Percentiles rank a stretch among this genome's conserved stretches.
These are phyloP conservation scores for Gobio gobio DNA, from an alignment of 2,113 vertebrate genomes.

Conservation along the genomic window DNA sequence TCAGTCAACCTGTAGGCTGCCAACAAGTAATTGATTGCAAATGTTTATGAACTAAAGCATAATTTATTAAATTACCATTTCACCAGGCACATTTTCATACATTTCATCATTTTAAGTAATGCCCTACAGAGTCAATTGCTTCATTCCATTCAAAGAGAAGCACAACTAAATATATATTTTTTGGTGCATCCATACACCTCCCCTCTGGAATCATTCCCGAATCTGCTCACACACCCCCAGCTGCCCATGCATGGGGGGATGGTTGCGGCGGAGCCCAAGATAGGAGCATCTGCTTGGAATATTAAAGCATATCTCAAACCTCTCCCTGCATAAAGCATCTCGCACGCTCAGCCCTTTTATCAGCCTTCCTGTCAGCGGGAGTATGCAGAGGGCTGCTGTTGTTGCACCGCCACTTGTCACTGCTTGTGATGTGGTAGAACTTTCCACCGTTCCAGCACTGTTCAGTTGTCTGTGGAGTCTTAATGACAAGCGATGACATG, in stretches of 20 bases:
- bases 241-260: constrained; percentile 37
- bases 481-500: constrained; percentile 18
- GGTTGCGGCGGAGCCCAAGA: constrained; percentile 42
- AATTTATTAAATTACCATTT: not conserved
- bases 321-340: constrained; percentile 19
- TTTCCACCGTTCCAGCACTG: not conserved
- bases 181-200: not conserved
- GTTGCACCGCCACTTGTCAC: constrained; percentile 32
- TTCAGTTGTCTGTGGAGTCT: not conserved
- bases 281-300: constrained; percentile 57
- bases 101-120: not conserved
- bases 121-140: not conserved
- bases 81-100: not conserved
- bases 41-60: not conserved
- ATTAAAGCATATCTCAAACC: constrained; percentile 52
- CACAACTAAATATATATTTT: not conserved
- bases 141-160: not conserved
- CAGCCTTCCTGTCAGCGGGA: constrained; percentile 7
- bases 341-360: not conserved
- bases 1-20: constrained; percentile 14
- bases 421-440: not conserved
- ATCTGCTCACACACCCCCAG: constrained; percentile 61
- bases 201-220: constrained; percentile 61
- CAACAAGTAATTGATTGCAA: not conserved
- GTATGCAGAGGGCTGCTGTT: not conserved